phyloP scores from a whole-genome alignment of 2,888 invertebrate genomes.

The Atethmia centrago region DNA sequence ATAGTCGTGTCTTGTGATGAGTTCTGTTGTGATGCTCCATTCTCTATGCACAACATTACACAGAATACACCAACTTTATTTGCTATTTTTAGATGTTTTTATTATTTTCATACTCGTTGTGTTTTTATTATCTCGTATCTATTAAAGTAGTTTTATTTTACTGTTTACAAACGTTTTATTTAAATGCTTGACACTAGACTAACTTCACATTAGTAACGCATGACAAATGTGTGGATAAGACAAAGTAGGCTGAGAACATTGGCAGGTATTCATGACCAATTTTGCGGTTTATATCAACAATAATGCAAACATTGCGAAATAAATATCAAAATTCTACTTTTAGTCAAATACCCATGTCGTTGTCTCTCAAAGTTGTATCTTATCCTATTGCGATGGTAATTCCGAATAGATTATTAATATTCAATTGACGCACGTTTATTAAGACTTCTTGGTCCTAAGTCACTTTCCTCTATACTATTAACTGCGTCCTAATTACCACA shows the following conservation, averaged over 20 bases:
- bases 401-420: slow-evolving; percentile 74
- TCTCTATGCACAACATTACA: slow-evolving; percentile 53
- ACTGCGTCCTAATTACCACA: slow-evolving; percentile 75
- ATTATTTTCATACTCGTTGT: slow-evolving; percentile 53
- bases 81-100: slow-evolving; percentile 45
- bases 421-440: slow-evolving; percentile 84
- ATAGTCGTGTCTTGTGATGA: slow-evolving; percentile 57
- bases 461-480: slow-evolving; percentile 78
- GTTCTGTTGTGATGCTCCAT: slow-evolving; percentile 52
- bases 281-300: slow-evolving; percentile 65
- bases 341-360: slow-evolving; percentile 81
- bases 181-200: slow-evolving; percentile 44
- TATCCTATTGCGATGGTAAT: slow-evolving; percentile 84
- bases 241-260: slow-evolving; percentile 49
- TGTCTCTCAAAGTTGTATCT: slow-evolving; percentile 84
- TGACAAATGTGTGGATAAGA: slow-evolving; percentile 43
- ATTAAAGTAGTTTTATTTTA: slow-evolving; percentile 42
- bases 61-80: slow-evolving; percentile 48
- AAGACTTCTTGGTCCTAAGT: slow-evolving; percentile 83
- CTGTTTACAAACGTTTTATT: slow-evolving; percentile 32
- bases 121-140: slow-evolving; percentile 44
- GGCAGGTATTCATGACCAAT: slow-evolving; percentile 55
- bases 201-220: slow-evolving; percentile 32
- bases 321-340: slow-evolving; percentile 74
- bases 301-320: slow-evolving; percentile 78